phyloP scores from a whole-genome alignment of 92 coral and sea anemone species.

The Parazoanthus swiftii region DNA sequence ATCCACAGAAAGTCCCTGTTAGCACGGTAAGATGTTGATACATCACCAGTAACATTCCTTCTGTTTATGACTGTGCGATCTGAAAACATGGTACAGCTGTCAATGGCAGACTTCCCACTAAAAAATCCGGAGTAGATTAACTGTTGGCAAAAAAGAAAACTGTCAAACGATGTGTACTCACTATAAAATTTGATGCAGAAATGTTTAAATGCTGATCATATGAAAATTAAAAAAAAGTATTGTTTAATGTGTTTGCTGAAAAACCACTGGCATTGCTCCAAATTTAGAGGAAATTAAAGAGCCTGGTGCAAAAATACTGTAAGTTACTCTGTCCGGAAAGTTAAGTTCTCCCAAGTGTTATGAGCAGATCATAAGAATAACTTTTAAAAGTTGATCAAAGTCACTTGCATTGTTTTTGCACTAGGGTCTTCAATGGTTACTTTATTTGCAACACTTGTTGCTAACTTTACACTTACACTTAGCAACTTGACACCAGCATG shows the following conservation, averaged over 20 bases:
- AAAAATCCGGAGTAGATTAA: slow-evolving; percentile 55
- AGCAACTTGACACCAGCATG: slow-evolving; percentile 52
- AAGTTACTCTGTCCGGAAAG: too few relatives aligned
- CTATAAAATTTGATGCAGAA: not conserved
- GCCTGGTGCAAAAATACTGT: too few relatives aligned
- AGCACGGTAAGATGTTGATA: slow-evolving; percentile 56
- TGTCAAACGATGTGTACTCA: not conserved
- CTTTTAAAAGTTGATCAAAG: too few relatives aligned
- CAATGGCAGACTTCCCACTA: slow-evolving; percentile 56
- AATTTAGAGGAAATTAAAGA: not conserved
- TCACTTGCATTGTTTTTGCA: too few relatives aligned
- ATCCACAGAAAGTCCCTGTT: slow-evolving; percentile 58
- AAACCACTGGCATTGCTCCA: not conserved
- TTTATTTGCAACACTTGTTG: not conserved
- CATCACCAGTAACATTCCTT: slow-evolving; percentile 65
- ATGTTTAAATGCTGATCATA: not conserved
- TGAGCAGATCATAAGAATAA: too few relatives aligned
- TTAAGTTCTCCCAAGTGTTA: too few relatives aligned
- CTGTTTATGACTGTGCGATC: slow-evolving; percentile 59
- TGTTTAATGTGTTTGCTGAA: too few relatives aligned
- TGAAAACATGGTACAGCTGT: slow-evolving; percentile 58
- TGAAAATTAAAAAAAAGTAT: too few relatives aligned
- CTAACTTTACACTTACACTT: slow-evolving; percentile 40
- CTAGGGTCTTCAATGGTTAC: too few relatives aligned
- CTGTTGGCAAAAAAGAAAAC: slow-evolving; percentile 35